Base-by-base conservation (phyloP, 2,113 vertebrate species). In the Ochotona curzoniae region DNA sequence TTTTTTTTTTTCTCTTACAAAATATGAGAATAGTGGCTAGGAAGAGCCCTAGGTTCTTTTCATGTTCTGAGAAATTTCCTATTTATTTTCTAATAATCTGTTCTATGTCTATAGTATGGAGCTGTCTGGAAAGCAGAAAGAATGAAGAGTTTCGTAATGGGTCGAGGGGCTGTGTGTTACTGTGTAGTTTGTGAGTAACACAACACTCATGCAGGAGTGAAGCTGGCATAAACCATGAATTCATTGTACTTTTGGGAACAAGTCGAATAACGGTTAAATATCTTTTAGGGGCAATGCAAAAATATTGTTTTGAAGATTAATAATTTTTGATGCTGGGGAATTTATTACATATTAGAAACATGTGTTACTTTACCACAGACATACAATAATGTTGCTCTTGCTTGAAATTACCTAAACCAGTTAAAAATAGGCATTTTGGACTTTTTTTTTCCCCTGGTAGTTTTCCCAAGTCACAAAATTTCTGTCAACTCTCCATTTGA, bases 91-190 rank as follows among this genome's bases (percentile, higher is more conserved):
- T 25, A 67, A 32, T 38, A 49, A 64, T 51, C 51, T 94, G 17
- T 83, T 80, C 12, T 83, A 2, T 63, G 60, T n/a, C 7, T 13
- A 12, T 21, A 89, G 15, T 47, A 7, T 20, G 28, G 63, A 82
- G 51, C 70, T 94, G 54, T 89, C 73, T 54, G 87, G 73, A 66
- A 70, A 89, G 92, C 88, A 38, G 32, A 81, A 23, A 1, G 64
- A 71, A 38, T 84, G 60, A 90, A 26, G 89, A 78, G 73, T 95
- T 97, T 95, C 73, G 60, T 76, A 57, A 8, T 47, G 35, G n/a
- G 26, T 87, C 90, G 71, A 44, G 32, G 90, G 51, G 83, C 73
- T 47, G 9, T 47, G 26, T 44, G 75, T 26, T 63, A 35, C 67
- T 82, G 38, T 64, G 35, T 76, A 70, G 18, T 61, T 89, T 87